Evolutionary conservation across 2,113 vertebrate species (phyloP).

Genomic region (Clupea harengus): DNA sequence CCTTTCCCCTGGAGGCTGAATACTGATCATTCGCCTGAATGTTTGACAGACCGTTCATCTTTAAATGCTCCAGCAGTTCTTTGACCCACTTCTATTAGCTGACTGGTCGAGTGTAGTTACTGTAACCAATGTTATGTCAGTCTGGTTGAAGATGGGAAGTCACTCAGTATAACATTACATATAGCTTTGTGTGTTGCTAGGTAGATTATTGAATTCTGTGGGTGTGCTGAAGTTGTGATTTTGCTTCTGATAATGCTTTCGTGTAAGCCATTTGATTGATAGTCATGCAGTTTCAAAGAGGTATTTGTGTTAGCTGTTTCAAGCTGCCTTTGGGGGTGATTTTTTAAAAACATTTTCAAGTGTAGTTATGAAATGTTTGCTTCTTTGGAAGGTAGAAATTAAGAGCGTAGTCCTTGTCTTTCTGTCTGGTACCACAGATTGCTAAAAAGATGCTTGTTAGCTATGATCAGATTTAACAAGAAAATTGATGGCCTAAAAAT

Average conservation of each 20-base stretch:
- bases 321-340: not conserved
- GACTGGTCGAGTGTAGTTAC: slow-evolving; percentile 17
- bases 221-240: not conserved
- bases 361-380: not conserved
- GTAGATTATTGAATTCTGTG: not conserved
- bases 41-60: slow-evolving; percentile 40
- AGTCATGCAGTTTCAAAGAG: not conserved
- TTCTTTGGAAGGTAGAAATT: not conserved
- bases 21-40: slow-evolving; percentile 32
- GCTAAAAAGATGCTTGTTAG: not conserved
- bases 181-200: not conserved
- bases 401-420: not conserved
- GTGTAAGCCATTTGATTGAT: not conserved
- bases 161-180: not conserved
- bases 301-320: not conserved
- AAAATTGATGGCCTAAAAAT: not conserved
- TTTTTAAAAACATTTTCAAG: not conserved
- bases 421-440: not conserved
- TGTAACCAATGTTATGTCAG: not conserved
- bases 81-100: slow-evolving; percentile 33
- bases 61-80: slow-evolving; percentile 28
- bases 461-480: not conserved
- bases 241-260: not conserved
- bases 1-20: slow-evolving; percentile 35
- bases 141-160: not conserved